phyloP scores from a whole-genome alignment of 1,140 invertebrate genomes.

The Akabosia matsudoensis region DNA sequence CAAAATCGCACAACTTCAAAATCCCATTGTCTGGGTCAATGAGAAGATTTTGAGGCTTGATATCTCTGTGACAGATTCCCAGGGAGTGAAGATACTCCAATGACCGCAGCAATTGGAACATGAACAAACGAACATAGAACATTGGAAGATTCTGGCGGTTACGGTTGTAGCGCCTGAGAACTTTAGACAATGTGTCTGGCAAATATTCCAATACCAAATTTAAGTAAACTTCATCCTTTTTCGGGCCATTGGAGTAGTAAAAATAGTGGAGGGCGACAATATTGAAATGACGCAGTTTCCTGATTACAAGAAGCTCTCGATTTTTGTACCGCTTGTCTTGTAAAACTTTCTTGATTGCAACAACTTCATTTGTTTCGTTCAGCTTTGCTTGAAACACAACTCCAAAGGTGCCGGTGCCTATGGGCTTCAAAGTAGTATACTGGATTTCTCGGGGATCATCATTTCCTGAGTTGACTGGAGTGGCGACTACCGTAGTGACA shows the following conservation, averaged over 20 bases:
- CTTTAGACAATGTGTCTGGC: slow-evolving; percentile 64
- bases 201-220: slow-evolving; percentile 65
- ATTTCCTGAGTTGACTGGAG: background rate
- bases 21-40: slow-evolving; percentile 65
- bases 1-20: slow-evolving; percentile 67
- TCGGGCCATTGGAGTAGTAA: slow-evolving; percentile 7
- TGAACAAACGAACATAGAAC: slow-evolving; percentile 55
- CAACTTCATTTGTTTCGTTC: background rate
- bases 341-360: background rate
- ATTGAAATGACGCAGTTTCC: background rate
- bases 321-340: slow-evolving; percentile 8
- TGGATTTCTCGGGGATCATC: slow-evolving; percentile 8
- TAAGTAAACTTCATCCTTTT: slow-evolving; percentile 61
- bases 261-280: slow-evolving; percentile 7
- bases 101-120: slow-evolving; percentile 65
- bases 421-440: background rate
- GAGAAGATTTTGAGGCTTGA: slow-evolving; percentile 51
- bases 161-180: slow-evolving; percentile 63
- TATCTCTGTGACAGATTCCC: slow-evolving; percentile 19
- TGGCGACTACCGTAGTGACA: background rate
- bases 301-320: slow-evolving; percentile 1
- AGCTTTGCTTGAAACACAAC: slow-evolving; percentile 12
- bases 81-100: slow-evolving; percentile 52
- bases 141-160: slow-evolving; percentile 62
- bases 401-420: slow-evolving; percentile 1